phyloP scores from a whole-genome alignment of 2,888 invertebrate genomes.

The Conus canariensis region DNA sequence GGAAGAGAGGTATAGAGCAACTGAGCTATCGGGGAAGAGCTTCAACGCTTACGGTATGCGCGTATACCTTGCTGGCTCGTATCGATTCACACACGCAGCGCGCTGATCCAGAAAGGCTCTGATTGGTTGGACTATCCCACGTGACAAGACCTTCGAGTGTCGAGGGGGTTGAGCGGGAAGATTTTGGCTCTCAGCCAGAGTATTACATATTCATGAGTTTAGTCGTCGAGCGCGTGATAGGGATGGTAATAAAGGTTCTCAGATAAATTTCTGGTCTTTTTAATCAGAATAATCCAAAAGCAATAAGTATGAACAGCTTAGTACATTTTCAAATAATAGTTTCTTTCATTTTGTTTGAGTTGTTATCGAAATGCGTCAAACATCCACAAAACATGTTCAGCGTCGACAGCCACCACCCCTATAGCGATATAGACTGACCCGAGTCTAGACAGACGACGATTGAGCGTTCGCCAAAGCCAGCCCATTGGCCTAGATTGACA shows the following conservation, averaged over 20 bases:
- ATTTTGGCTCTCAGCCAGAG: slow-evolving; percentile 49
- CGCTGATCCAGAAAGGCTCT: neutral
- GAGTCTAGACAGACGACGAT: slow-evolving; percentile 65
- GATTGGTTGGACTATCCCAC: slow-evolving; percentile 36
- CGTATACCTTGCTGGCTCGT: neutral
- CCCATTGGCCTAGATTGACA: slow-evolving; percentile 64
- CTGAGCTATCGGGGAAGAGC: neutral
- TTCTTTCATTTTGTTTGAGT: neutral
- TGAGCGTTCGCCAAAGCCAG: slow-evolving; percentile 67
- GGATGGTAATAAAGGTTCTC: neutral
- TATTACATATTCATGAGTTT: slow-evolving; percentile 16
- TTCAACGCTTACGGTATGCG: slow-evolving; percentile 8
- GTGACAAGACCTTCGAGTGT: slow-evolving; percentile 42
- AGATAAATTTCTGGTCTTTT: neutral
- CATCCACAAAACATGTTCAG: slow-evolving; percentile 33
- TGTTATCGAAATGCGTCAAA: neutral
- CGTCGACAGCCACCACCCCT: neutral
- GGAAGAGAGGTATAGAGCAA: neutral
- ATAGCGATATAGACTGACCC: slow-evolving; percentile 51
- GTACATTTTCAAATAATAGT: neutral
- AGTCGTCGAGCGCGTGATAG: slow-evolving; percentile 29
- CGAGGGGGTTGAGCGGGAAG: slow-evolving; percentile 40
- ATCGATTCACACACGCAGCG: slow-evolving; percentile 35
- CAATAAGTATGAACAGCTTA: neutral
- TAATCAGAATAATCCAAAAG: neutral